These are phyloP conservation scores for Amphimallon solstitiale DNA, from an alignment of 2,888 invertebrate genomes.

Conservation along the genomic window DNA sequence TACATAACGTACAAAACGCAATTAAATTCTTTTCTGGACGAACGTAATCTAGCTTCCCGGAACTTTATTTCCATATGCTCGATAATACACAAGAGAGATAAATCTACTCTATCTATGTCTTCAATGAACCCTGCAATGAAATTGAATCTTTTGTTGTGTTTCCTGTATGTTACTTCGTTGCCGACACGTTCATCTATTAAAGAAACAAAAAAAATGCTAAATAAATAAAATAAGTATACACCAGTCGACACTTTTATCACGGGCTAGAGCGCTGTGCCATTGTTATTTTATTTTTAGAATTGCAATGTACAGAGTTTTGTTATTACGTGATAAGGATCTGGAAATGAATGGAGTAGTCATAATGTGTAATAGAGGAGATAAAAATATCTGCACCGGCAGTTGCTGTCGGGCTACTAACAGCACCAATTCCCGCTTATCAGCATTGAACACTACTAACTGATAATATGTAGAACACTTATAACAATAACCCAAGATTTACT, in stretches of 20 bases:
- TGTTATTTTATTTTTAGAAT: conserved; percentile 35
- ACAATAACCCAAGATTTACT: conserved; percentile 8
- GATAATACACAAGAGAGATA: conserved; percentile 43
- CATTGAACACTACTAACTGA: conserved; percentile 27
- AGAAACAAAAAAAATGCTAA: conserved; percentile 17
- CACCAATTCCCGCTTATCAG: conserved; percentile 33
- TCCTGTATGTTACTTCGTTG: conserved; percentile 16
- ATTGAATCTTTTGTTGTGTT: conserved; percentile 25
- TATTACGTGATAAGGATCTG: conserved; percentile 39
- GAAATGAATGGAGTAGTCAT: conserved; percentile 48
- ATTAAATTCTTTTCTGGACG: background rate
- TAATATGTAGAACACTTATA: conserved; percentile 25
- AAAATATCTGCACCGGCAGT: conserved; percentile 45
- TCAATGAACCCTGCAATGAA: conserved; percentile 32
- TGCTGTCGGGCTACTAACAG: conserved; percentile 39
- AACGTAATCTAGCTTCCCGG: conserved; percentile 47
- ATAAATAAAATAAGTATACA: conserved; percentile 20
- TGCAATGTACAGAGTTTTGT: conserved; percentile 36
- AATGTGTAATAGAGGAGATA: conserved; percentile 49
- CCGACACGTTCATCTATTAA: conserved; percentile 23
- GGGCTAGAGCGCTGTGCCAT: background rate
- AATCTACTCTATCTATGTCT: conserved; percentile 43
- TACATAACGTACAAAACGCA: background rate
- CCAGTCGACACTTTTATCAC: conserved; percentile 3
- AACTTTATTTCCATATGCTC: conserved; percentile 47